These are phyloP conservation scores for Pseudopodoces humilis DNA, from an alignment of 2,113 vertebrate genomes.

Conservation along the genomic window DNA sequence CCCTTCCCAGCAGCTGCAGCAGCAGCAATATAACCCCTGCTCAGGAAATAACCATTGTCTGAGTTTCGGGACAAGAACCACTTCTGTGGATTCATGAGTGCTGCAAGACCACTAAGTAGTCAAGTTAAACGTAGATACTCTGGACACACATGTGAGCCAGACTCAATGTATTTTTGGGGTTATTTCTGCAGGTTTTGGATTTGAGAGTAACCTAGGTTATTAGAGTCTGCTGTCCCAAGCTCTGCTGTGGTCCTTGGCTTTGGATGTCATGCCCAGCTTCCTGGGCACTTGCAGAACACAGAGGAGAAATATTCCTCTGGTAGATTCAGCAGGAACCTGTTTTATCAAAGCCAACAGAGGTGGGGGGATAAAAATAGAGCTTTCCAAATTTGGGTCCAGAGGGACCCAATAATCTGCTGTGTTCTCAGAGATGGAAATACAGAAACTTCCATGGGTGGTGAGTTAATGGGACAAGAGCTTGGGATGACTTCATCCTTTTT, in stretches of 20 bases:
- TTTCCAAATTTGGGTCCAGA: background rate
- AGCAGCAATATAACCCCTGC: background rate
- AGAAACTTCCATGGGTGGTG: constrained; percentile 2
- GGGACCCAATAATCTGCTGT: background rate
- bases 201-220: background rate
- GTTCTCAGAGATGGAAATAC: background rate
- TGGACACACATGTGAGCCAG: background rate
- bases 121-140: background rate
- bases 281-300: background rate
- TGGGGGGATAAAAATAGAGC: background rate
- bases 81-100: background rate
- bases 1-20: background rate
- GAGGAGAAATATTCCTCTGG: background rate
- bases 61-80: background rate
- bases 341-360: background rate
- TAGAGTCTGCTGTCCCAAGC: background rate
- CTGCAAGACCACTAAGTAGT: background rate
- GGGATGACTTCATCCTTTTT: constrained; percentile 48
- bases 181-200: background rate
- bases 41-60: constrained; percentile 27
- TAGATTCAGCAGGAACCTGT: background rate
- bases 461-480: constrained; percentile 26
- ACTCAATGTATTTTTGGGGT: background rate
- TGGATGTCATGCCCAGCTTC: background rate
- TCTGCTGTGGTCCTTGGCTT: background rate